Conservation (phyloP, 2,888 invertebrate species). For the Heteromyza rotundicornis region DNA sequence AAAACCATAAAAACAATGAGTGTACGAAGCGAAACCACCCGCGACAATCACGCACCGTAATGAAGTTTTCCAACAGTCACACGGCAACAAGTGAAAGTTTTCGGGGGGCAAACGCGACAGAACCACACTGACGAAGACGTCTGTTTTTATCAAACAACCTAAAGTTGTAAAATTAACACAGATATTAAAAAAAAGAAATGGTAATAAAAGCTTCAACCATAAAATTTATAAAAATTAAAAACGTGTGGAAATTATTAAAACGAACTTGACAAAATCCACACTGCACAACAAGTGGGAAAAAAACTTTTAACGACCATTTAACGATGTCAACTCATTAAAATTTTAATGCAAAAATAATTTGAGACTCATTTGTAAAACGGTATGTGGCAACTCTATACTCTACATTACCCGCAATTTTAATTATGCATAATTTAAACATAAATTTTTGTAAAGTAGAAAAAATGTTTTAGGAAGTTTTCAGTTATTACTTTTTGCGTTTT, state of each 20-base stretch:
- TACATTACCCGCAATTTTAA: conserved; percentile 2
- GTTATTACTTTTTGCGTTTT: too few relatives aligned
- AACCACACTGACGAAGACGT: conserved; percentile 20
- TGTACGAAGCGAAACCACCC: conserved; percentile 33
- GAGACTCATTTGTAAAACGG: conserved; percentile 34
- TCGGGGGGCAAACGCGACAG: conserved; percentile 11
- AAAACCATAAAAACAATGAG: conserved; percentile 55
- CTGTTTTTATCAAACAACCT: background rate
- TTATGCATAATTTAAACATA: conserved; percentile 17
- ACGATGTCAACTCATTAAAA: conserved; percentile 20
- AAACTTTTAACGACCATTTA: conserved; percentile 28
- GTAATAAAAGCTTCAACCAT: conserved; percentile 44
- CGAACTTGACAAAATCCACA: background rate
- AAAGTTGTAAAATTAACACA: conserved; percentile 31
- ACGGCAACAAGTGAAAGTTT: conserved; percentile 45
- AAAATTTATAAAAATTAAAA: conserved; percentile 56
- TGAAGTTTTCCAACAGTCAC: conserved; percentile 10
- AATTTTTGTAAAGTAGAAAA: too few relatives aligned
- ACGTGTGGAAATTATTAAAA: conserved; percentile 51
- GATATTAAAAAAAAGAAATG: conserved; percentile 35
- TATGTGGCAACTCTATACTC: background rate
- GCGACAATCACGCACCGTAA: conserved; percentile 7
- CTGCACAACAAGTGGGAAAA: background rate
- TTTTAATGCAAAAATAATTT: conserved; percentile 32
- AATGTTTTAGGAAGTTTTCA: too few relatives aligned